phyloP scores from a whole-genome alignment of 2,113 vertebrate species.

The Tringa solitaria region DNA sequence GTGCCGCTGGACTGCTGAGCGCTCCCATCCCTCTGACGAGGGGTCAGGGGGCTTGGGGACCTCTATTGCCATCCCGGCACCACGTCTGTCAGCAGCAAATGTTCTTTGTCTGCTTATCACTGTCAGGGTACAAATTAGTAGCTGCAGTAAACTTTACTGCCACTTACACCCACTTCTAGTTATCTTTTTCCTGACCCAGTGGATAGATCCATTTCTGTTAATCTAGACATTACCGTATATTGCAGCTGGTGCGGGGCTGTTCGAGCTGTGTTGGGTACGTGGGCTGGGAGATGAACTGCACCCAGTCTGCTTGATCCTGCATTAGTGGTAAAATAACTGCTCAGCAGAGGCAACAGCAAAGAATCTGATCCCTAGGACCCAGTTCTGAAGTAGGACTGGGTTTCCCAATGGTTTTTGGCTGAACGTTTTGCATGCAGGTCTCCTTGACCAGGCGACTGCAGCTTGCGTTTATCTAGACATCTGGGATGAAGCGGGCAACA shows the following conservation, averaged over 20 bases:
- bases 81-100: not conserved
- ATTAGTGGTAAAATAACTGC: not conserved
- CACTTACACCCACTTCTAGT: not conserved
- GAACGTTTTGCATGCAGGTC: not conserved
- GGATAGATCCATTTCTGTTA: not conserved
- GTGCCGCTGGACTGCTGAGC: not conserved
- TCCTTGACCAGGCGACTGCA: not conserved
- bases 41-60: not conserved
- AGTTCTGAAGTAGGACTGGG: not conserved
- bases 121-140: not conserved
- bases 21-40: not conserved
- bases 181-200: not conserved
- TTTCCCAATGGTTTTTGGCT: not conserved
- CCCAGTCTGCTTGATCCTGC: not conserved
- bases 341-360: not conserved
- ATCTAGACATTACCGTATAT: rapidly evolving
- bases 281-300: not conserved
- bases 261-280: not conserved
- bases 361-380: not conserved
- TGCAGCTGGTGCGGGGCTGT: not conserved
- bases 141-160: not conserved
- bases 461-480: not conserved
- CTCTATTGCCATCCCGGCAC: not conserved
- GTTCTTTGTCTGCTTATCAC: not conserved
- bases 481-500: not conserved